Conservation (phyloP, 2,888 invertebrate species). For the Pachycephus smyrnensis region DNA sequence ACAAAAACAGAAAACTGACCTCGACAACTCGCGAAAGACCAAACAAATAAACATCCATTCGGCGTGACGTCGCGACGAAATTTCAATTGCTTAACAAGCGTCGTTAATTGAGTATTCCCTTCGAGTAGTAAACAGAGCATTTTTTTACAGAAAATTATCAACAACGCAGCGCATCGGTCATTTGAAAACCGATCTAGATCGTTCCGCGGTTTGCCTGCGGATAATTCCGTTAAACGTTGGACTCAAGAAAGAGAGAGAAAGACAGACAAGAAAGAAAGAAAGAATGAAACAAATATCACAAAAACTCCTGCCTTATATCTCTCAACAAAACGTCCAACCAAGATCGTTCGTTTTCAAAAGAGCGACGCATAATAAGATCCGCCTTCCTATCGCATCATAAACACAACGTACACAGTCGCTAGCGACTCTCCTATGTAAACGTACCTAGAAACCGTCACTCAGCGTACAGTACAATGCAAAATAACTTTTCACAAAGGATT, state of each 20-base stretch:
- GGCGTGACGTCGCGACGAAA: constrained; percentile 28
- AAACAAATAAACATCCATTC: constrained; percentile 23
- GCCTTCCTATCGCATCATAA: neutral
- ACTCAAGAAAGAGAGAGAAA: neutral
- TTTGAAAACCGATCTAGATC: neutral
- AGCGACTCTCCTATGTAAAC: neutral
- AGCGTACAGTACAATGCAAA: neutral
- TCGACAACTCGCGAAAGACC: constrained; percentile 27
- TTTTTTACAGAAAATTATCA: neutral
- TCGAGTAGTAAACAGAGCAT: neutral
- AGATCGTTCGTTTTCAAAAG: neutral
- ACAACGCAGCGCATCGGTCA: neutral
- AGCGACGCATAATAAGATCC: neutral
- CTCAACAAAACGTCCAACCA: neutral
- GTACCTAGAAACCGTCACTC: neutral
- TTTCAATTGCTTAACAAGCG: constrained; percentile 11
- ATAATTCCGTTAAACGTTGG: neutral
- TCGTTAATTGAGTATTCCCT: neutral
- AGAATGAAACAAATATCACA: neutral
- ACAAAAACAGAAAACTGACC: constrained; percentile 11
- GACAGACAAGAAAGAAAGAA: too few relatives aligned
- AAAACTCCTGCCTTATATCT: neutral
- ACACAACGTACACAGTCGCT: neutral
- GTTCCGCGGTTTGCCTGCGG: neutral
- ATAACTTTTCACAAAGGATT: neutral